These are phyloP conservation scores for Forbesichthys papilliferus DNA, from an alignment of 2,113 vertebrate species.

Conservation along the genomic window DNA sequence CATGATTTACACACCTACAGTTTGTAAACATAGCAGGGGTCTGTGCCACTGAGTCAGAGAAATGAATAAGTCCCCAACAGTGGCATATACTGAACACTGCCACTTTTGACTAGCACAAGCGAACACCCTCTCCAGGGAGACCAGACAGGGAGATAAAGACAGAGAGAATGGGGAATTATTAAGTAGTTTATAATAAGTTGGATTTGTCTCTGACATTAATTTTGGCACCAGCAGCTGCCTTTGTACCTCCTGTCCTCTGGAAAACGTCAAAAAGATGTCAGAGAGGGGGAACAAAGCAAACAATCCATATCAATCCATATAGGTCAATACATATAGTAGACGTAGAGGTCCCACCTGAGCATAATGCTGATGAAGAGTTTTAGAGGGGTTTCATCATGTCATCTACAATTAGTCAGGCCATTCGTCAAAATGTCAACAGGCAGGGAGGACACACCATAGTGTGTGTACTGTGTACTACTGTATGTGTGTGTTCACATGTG, in stretches of 20 bases:
- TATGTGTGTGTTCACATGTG: not conserved
- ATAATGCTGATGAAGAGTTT: constrained; percentile 31
- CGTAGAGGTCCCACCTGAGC: constrained; percentile 1
- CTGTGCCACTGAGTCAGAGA: constrained; percentile 13
- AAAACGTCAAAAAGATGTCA: constrained; percentile 15
- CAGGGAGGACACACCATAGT: not conserved
- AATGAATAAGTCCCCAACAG: constrained; percentile 8
- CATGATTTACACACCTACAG: not conserved
- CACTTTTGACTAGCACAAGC: not conserved
- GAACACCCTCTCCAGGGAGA: not conserved
- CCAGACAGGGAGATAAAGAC: not conserved
- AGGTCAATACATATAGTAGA: constrained; percentile 9
- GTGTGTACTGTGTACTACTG: not conserved
- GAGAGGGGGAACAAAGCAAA: constrained; percentile 34
- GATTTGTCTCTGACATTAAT: constrained; percentile 25
- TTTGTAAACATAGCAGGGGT: constrained; percentile 14
- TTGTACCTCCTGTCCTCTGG: constrained; percentile 2
- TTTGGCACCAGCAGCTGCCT: not conserved
- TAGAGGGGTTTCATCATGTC: constrained; percentile 37
- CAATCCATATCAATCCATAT: too few species aligned
- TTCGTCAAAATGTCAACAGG: constrained; percentile 46
- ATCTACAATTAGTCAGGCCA: constrained; percentile 27
- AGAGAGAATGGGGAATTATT: not conserved
- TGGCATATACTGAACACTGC: constrained; percentile 18
- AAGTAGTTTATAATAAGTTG: constrained; percentile 25